phyloP scores from a whole-genome alignment of 2,888 invertebrate species.

The Tiliacea citrago region DNA sequence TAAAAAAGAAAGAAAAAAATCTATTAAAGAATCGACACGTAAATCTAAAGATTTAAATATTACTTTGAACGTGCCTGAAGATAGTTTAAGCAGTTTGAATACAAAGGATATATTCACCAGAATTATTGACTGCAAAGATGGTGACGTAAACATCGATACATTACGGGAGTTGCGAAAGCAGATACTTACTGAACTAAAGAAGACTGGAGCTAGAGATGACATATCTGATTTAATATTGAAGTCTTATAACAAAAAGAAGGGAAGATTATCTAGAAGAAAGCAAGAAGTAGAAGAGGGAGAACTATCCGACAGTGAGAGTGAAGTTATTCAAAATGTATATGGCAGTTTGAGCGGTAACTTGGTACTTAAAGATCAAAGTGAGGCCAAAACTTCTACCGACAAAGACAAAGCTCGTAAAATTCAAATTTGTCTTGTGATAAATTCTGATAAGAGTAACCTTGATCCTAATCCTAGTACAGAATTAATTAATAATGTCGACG shows the following conservation, averaged over 20 bases:
- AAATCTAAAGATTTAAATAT: constrained; percentile 83
- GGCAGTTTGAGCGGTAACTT: constrained; percentile 85
- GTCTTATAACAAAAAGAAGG: constrained; percentile 80
- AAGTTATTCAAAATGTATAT: constrained; percentile 85
- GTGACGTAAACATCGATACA: constrained; percentile 87
- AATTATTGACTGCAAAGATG: constrained; percentile 85
- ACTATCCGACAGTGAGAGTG: constrained; percentile 87
- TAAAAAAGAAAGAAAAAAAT: constrained; percentile 83
- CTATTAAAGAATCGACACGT: constrained; percentile 67
- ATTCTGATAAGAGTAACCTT: constrained; percentile 70
- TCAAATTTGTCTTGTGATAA: constrained; percentile 67
- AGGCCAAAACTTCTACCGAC: constrained; percentile 62
- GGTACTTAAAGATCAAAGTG: constrained; percentile 69
- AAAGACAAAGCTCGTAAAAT: constrained; percentile 70
- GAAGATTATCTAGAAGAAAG: constrained; percentile 59
- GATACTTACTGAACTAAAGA: constrained; percentile 87
- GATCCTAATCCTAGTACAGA: constrained; percentile 29
- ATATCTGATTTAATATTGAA: constrained; percentile 86
- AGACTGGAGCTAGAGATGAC: constrained; percentile 84
- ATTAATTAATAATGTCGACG: constrained; percentile 54
- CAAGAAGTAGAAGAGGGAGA: constrained; percentile 87
- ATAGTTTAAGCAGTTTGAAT: constrained; percentile 83
- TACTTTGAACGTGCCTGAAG: constrained; percentile 86
- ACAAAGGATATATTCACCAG: constrained; percentile 85
- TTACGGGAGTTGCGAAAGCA: constrained; percentile 86